Base-by-base conservation (phyloP, 2,113 vertebrate species). In the Peromyscus leucopus region DNA sequence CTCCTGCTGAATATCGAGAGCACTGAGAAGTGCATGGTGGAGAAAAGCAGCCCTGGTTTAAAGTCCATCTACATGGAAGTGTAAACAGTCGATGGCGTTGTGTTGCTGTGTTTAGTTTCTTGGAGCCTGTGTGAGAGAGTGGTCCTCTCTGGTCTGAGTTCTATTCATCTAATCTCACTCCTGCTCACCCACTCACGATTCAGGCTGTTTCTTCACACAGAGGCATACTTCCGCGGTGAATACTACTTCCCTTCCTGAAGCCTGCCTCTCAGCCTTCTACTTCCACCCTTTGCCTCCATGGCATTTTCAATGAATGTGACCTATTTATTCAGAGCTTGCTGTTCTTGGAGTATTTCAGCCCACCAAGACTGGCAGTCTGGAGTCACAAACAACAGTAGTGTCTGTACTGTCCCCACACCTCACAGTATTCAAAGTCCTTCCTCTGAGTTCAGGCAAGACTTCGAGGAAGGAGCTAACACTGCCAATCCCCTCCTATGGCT, bases 271-370 rank as follows among this genome's bases (percentile, higher is more conserved):
- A 46, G 89, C 74, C 19, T 55, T 16, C 26, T 17, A 4, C 51
- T 31, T 16, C 11, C 4, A 61, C 55, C 79, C 36, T 17, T 76
- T 0, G 6, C 15, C 0, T 65, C 0, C 0, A 1, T 42, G 12
- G 17, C 4, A 3, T 78, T 46, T 82, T 39, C 51, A 39, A 92
- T 1, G 63, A 26, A 89, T 89, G 55, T 61, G 51, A 76, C 19
- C 79, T 28, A 6, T 46, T 88, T n/a, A 59, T 31, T 36, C 15
- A 10, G 71, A 59, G 80, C 36, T 3, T 16, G 28, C 7, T 36
- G 36, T 72, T 61, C 94, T 90, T n/a, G 0, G 26, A 39, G 80
- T 28, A 5, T 24, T 24, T 48, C 42, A 51, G 46, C 46, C 48
- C 26, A 39, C 63, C 75, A 33, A 11, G 83, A 87, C 92, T 76